These are phyloP conservation scores for Tetraneura akinire DNA, from an alignment of 1,140 invertebrate species.

Conservation along the genomic window DNA sequence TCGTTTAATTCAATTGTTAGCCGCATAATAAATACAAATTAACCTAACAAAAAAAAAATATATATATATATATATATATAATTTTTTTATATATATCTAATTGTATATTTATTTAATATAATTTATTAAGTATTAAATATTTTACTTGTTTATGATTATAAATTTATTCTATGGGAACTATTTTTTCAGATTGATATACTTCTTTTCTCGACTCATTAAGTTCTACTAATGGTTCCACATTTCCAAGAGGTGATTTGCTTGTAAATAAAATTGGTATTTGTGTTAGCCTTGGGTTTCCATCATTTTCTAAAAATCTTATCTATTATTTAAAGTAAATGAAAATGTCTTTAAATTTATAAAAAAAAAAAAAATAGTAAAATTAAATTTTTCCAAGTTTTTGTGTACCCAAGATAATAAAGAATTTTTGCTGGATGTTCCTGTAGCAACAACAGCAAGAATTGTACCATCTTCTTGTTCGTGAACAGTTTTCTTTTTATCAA, in stretches of 20 bases:
- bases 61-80: background rate
- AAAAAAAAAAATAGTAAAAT: no score
- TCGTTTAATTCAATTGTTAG: constrained; percentile 33
- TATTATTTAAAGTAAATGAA: background rate
- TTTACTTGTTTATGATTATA: background rate
- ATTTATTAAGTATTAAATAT: background rate
- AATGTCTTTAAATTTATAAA: background rate
- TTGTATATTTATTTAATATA: background rate
- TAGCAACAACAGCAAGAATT: constrained; percentile 82
- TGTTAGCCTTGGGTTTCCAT: constrained; percentile 72
- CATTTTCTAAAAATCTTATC: constrained; percentile 72
- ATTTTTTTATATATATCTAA: background rate
- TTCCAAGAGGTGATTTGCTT: constrained; percentile 52
- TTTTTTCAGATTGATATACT: background rate
- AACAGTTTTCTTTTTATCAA: constrained; percentile 63
- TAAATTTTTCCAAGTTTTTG: background rate
- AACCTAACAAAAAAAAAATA: background rate
- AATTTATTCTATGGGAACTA: constrained; percentile 1
- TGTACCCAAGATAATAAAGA: constrained; percentile 88
- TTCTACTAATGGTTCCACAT: constrained; percentile 39
- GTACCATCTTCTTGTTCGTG: constrained; percentile 95
- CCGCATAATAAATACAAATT: constrained; percentile 35
- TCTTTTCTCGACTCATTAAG: constrained; percentile 26
- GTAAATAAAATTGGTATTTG: constrained; percentile 53
- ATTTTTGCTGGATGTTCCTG: constrained; percentile 86